Conservation (phyloP, 2,113 vertebrate species). For the Lycaon pictus region DNA sequence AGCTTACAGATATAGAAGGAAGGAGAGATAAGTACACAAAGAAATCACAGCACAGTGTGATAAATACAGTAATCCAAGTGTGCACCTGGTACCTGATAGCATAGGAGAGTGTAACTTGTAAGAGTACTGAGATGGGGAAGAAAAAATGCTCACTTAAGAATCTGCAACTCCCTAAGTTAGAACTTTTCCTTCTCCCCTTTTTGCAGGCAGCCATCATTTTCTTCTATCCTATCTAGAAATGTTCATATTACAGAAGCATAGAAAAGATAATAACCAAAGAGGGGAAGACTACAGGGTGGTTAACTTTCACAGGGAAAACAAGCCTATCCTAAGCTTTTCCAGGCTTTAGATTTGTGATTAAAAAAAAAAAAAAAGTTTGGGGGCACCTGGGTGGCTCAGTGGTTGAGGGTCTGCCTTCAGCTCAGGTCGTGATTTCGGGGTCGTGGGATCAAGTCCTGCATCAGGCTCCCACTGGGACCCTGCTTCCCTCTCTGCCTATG, state of each 20-base stretch:
- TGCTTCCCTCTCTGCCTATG: too few relatives aligned
- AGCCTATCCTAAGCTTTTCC: neutral
- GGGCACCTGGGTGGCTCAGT: too few relatives aligned
- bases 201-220: neutral
- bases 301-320: neutral
- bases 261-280: neutral
- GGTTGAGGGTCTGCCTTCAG: too few relatives aligned
- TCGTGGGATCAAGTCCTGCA: too few relatives aligned
- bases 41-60: neutral
- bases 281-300: neutral
- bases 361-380: neutral
- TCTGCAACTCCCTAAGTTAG: neutral
- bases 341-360: neutral
- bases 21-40: neutral
- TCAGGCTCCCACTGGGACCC: too few relatives aligned
- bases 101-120: neutral
- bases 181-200: neutral
- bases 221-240: neutral
- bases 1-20: slow-evolving; percentile 1
- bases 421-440: too few relatives aligned
- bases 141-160: neutral
- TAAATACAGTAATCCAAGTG: neutral
- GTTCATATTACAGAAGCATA: neutral
- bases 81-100: neutral
- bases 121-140: neutral